These are phyloP conservation scores for Hymenochirus boettgeri DNA, from an alignment of 2,113 vertebrate genomes.

Conservation along the genomic window DNA sequence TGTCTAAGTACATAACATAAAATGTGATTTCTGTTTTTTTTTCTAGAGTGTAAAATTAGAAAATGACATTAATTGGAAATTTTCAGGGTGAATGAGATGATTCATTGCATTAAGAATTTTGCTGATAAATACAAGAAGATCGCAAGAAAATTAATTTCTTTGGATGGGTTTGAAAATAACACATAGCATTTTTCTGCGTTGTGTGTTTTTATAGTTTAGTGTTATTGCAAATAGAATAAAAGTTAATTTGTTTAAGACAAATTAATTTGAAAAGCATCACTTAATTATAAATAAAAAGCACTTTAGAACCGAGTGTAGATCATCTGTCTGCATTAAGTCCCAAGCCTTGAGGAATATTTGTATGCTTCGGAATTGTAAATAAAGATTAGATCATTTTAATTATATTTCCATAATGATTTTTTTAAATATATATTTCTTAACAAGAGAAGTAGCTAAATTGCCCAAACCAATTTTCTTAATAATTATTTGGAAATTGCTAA, in stretches of 20 bases:
- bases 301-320: background rate
- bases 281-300: background rate
- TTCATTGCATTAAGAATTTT: background rate
- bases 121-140: background rate
- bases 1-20: conserved; percentile 8
- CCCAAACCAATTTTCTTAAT: no score
- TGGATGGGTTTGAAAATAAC: background rate
- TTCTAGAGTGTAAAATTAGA: conserved; percentile 4
- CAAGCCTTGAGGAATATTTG: background rate
- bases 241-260: background rate
- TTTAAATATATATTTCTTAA: no score
- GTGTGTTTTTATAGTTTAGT: background rate
- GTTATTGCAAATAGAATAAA: conserved; percentile 4
- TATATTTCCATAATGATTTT: background rate
- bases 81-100: background rate
- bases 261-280: background rate
- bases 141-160: background rate
- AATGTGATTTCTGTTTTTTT: conserved; percentile 15
- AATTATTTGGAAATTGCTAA: no score
- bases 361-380: background rate
- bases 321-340: no score
- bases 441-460: no score
- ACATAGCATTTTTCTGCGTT: background rate
- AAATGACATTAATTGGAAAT: conserved; percentile 1
- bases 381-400: background rate